A percentile compares a stretch with the other conserved stretches of the same genome.
Evolutionary conservation across 2,113 vertebrate species (phyloP).

Genomic region (Rallus limicola): DNA sequence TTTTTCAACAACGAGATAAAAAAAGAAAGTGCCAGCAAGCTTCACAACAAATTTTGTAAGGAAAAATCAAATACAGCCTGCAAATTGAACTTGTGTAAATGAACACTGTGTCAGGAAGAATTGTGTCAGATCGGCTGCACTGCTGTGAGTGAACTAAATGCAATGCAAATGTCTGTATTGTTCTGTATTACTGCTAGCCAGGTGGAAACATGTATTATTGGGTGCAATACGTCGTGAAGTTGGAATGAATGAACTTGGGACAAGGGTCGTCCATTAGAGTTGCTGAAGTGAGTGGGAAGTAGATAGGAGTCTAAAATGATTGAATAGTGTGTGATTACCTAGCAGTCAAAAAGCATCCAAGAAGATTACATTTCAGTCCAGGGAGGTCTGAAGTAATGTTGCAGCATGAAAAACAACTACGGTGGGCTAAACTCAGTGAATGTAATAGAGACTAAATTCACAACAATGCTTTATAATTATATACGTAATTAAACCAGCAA

Average conservation of each 20-base stretch:
- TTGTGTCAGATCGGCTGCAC: not conserved
- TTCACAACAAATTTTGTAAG: not conserved
- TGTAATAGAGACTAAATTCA: not conserved
- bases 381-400: not conserved
- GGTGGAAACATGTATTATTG: not conserved
- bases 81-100: not conserved
- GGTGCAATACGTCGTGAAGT: accelerated
- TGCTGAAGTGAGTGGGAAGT: not conserved
- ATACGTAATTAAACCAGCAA: not conserved
- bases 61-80: not conserved
- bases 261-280: constrained; percentile 5
- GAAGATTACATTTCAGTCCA: not conserved
- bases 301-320: constrained; percentile 2
- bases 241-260: not conserved
- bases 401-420: not conserved
- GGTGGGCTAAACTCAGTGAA: not conserved
- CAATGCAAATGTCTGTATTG: not conserved
- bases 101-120: not conserved
- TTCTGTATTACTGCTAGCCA: not conserved
- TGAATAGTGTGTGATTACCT: constrained; percentile 32
- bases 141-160: not conserved
- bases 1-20: not conserved
- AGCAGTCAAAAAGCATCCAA: not conserved
- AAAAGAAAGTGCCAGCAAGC: not conserved
- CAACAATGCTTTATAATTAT: not conserved